phyloP scores from a whole-genome alignment of 2,888 invertebrate species.

The Diloba caeruleocephala region DNA sequence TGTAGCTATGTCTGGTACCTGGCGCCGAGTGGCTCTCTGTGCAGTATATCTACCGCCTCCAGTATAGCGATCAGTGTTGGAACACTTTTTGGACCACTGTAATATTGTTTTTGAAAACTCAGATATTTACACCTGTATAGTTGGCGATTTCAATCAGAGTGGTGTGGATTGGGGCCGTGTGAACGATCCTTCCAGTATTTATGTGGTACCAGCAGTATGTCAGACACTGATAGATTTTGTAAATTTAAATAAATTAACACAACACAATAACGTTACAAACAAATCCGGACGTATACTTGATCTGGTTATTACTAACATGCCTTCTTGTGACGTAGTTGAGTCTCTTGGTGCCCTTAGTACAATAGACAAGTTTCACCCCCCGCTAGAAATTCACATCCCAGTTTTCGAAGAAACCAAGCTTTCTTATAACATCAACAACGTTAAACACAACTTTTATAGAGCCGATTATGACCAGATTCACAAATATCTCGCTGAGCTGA shows the following conservation, averaged over 20 bases:
- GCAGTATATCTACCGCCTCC: slow-evolving; percentile 17
- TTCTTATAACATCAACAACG: not conserved
- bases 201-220: not conserved
- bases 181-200: not conserved
- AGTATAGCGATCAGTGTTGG: not conserved
- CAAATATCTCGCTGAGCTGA: not conserved
- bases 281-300: slow-evolving; percentile 2
- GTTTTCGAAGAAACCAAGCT: not conserved
- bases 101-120: not conserved
- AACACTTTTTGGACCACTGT: slow-evolving; percentile 5
- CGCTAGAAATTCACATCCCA: slow-evolving; percentile 3
- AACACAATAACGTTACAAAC: slow-evolving; percentile 1
- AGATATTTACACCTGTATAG: not conserved
- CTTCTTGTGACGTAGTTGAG: slow-evolving; percentile 1
- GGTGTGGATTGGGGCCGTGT: slow-evolving; percentile 2
- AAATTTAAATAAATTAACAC: not conserved
- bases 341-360: not conserved
- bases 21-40: slow-evolving; percentile 3
- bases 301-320: not conserved
- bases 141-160: slow-evolving; percentile 15
- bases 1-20: not conserved
- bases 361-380: slow-evolving; percentile 11
- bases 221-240: not conserved
- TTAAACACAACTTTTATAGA: slow-evolving; percentile 10
- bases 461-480: slow-evolving; percentile 4